Evolutionary conservation across 1,140 invertebrate genomes (phyloP).

Genomic region (Penaeus vannamei): DNA sequence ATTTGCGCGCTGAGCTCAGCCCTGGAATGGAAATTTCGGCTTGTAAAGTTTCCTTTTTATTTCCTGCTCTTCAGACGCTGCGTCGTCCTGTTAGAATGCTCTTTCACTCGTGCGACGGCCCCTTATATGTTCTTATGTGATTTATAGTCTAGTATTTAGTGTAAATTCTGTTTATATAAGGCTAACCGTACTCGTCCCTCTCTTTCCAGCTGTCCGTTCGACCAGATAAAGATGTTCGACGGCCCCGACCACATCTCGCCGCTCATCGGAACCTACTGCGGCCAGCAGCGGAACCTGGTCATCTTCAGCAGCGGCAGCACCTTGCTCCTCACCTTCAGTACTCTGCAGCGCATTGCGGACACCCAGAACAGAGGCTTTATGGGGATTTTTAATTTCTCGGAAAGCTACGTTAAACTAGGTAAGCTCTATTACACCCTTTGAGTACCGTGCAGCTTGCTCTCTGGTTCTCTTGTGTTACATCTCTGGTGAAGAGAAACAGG

Average conservation of each 20-base stretch:
- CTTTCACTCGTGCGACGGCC: no score
- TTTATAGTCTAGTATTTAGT: no score
- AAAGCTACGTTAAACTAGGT: slow-evolving; percentile 96
- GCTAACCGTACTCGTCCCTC: no score
- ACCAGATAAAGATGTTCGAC: slow-evolving; percentile 97
- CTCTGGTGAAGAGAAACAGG: background rate
- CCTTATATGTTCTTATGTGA: no score
- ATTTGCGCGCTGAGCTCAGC: slow-evolving; percentile 53
- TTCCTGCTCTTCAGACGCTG: no score
- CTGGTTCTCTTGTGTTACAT: background rate
- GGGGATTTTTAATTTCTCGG: slow-evolving; percentile 95
- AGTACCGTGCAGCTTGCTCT: background rate
- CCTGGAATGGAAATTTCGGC: no score
- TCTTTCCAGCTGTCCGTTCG: slow-evolving; percentile 93
- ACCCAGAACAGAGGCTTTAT: slow-evolving; percentile 96
- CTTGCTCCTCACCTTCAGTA: slow-evolving; percentile 91
- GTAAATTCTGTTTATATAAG: no score
- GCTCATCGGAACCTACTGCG: slow-evolving; percentile 97
- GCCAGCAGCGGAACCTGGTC: slow-evolving; percentile 95
- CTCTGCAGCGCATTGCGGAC: slow-evolving; percentile 88
- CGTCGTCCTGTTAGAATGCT: no score
- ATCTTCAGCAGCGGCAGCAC: slow-evolving; percentile 93
- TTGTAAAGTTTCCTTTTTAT: no score
- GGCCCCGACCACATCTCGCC: slow-evolving; percentile 87
- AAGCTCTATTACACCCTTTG: slow-evolving; percentile 65